A percentile compares a stretch with the other conserved stretches of the same genome.
These are phyloP conservation scores for Nycteola revayana DNA, from an alignment of 2,888 invertebrate species.

Conservation along the genomic window DNA sequence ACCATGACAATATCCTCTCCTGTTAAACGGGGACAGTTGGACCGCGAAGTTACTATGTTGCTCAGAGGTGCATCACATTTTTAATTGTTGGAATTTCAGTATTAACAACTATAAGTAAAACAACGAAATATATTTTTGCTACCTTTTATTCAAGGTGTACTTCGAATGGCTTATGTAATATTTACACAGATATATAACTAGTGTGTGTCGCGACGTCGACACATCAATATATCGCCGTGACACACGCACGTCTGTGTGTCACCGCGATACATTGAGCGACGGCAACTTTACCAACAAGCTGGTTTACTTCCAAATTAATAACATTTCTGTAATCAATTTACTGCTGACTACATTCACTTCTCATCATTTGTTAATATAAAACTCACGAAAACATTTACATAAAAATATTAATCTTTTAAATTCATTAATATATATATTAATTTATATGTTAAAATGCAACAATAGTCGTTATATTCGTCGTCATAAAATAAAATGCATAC, in stretches of 20 bases:
- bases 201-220: conserved; percentile 20
- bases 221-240: conserved; percentile 46
- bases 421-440: conserved; percentile 28
- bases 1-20: too few relatives aligned
- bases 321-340: neutral
- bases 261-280: neutral
- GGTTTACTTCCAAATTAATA: too few relatives aligned
- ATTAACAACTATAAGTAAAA: conserved; percentile 14
- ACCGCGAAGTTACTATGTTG: too few relatives aligned
- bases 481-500: conserved; percentile 20
- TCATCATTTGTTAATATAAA: too few relatives aligned
- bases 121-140: conserved; percentile 17
- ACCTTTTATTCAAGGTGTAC: conserved; percentile 59
- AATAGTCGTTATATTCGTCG: conserved; percentile 10
- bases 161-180: conserved; percentile 43
- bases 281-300: neutral
- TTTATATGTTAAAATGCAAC: conserved; percentile 29
- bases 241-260: conserved; percentile 16
- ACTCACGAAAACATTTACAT: too few relatives aligned
- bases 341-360: neutral
- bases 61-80: too few relatives aligned
- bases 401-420: too few relatives aligned
- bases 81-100: too few relatives aligned
- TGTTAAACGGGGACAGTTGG: too few relatives aligned
- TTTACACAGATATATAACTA: conserved; percentile 56